Evolutionary conservation across 2,113 vertebrate species (phyloP), one percentile per base, ranked within the genome.

Genomic region (Chionodraco myersi): DNA sequence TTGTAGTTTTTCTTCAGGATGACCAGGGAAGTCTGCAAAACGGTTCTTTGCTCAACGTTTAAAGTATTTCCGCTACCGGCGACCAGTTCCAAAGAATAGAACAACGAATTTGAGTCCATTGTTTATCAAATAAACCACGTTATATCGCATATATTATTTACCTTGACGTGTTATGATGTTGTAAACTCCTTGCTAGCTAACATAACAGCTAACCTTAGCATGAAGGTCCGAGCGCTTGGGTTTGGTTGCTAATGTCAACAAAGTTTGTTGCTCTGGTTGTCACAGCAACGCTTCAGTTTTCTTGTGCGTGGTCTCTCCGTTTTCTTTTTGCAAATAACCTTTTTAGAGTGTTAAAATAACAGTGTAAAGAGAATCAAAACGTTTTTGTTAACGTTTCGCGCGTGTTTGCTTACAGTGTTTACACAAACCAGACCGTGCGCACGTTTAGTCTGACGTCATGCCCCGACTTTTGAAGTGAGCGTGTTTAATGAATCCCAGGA

Each of bases 1-100:
- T 95, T 96, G 90, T 97, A 97, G 83, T 97, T 96, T 51, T 94
- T 96, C 83, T 91, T 96, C 9, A 98, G 76, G n/a, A 97, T 93
- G 74, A 86, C 21, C 10, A 97, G 73, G 1, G 98, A 98, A 0
- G 94, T 91, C 64, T 95, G 92, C 72, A 98, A 91, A 0, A 93
- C 95, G 12, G 96, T 87, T 86, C 88, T 94, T 7, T 96, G 95
- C 78, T 98, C 97, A 0, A 91, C 80, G 77, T 89, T 97, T 79
- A 98, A 90, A 15, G 92, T 95, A 54, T 73, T 60, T 10, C 97
- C 97, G 13, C 92, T 93, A 45, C 96, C 93, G 0, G 95, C 92
- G n/a, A 91, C 94, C 51, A 96, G 82, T 53, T 96, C 95, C 87
- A 98, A 36, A 0, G 94, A 94, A 47, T 92, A 94, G 47, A 84